phyloP scores from a whole-genome alignment of 2,113 vertebrate species.

The Phalacrocorax aristotelis region DNA sequence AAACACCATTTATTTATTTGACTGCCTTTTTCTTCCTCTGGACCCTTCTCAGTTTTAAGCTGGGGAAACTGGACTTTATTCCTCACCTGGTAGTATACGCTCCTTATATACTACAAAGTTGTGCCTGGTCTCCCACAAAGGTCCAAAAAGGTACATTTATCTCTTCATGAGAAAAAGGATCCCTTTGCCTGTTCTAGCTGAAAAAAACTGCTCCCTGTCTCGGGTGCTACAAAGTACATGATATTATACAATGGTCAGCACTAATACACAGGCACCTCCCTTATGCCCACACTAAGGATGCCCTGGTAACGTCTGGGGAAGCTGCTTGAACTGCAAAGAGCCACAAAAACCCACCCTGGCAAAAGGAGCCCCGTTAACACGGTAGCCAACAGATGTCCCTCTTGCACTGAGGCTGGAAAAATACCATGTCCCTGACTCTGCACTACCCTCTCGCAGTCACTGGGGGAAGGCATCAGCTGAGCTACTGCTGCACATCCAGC shows the following conservation, averaged over 20 bases:
- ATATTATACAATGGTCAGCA: background rate
- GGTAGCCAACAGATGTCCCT: conserved; percentile 37
- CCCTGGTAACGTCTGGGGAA: background rate
- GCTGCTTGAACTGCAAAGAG: background rate
- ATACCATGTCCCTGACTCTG: background rate
- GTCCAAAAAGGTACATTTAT: background rate
- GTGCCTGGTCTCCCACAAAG: background rate
- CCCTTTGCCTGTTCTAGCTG: fast-evolving
- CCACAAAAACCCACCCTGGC: background rate
- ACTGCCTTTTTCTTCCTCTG: background rate
- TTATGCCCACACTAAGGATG: background rate
- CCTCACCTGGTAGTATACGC: background rate
- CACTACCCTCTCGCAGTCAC: background rate
- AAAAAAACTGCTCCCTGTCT: background rate
- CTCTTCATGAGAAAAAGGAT: background rate
- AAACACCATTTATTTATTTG: background rate
- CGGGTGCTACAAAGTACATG: background rate
- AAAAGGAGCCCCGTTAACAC: background rate
- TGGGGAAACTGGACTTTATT: background rate
- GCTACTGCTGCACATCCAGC: background rate
- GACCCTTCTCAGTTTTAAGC: background rate
- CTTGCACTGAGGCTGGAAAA: conserved; percentile 15
- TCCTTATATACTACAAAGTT: background rate
- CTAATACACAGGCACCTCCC: background rate
- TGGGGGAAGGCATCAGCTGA: background rate